Base-by-base conservation (phyloP, 2,888 invertebrate genomes). In the Phrixothrix hirtus region DNA sequence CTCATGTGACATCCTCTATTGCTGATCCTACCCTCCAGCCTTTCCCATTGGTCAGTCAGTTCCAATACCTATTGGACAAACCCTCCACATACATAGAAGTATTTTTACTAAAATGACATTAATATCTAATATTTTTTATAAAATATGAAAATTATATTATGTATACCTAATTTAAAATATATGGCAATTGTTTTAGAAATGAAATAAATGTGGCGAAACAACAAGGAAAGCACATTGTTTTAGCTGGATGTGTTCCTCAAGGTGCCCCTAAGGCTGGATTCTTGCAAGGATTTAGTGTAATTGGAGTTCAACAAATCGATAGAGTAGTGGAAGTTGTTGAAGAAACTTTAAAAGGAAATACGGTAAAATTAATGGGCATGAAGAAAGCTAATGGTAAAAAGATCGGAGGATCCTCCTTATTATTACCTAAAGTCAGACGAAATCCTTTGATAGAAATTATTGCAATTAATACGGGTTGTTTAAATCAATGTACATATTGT, bases 261-360 rank as follows among this genome's bases (percentile, higher is more conserved):
- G 96, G 95, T 0, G 90, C 90, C 1, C 91, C 90, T 0, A 86
- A 88, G 41, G 81, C 88, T 0, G 76, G 75, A 54, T 83, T 82
- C 60, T 74, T 89, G 12, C 79, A 85, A 67, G 92, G 92, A 0
- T 79, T 97, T 5, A 97, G 97, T 62, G 84, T 97, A 1, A 89
- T 99, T n/a, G 98, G 98, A 0, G 97, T 98, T 0, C 96, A 98
- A 68, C 98, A 99, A 79, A 98, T 99, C 53, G 97, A 99, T 73
- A 80, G 96, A 54, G 92, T 99, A 1, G 92, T 97, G 0, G 96
- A 98, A 77, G 94, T 98, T 0, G 97, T 99, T 0, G 98, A 98
- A 73, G 97, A 99, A 77, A 95, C 97, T 0, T 75, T 99, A 0
- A 96, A 96, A 82, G 97, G 93, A 78, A 70, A 73, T 51, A 69